These are phyloP conservation scores for Calypte anna DNA, from an alignment of 2,113 vertebrate species.

Conservation along the genomic window DNA sequence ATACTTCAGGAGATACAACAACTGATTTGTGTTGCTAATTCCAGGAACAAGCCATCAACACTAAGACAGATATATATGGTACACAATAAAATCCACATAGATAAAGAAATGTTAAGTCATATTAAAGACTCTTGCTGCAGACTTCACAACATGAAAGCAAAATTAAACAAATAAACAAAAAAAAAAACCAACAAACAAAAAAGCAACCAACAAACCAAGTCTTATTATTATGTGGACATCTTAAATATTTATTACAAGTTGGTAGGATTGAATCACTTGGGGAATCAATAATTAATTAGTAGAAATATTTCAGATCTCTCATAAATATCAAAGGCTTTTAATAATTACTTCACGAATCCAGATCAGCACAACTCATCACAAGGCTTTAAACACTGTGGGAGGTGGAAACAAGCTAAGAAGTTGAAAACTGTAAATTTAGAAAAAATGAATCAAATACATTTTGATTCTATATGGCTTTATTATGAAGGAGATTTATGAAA, in stretches of 20 bases:
- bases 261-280: conserved; percentile 62
- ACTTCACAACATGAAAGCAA: neutral
- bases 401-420: conserved; percentile 55
- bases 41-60: neutral
- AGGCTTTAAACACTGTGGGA: conserved; percentile 65
- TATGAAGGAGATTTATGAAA: neutral
- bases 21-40: neutral
- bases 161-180: neutral
- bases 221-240: conserved; percentile 43
- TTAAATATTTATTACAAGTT: conserved; percentile 72
- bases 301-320: conserved; percentile 64
- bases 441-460: conserved; percentile 30
- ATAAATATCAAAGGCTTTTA: conserved; percentile 76
- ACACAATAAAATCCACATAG: neutral
- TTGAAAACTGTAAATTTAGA: conserved; percentile 35
- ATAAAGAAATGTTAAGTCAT: neutral
- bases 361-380: conserved; percentile 41
- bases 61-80: neutral
- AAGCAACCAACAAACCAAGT: neutral
- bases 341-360: conserved; percentile 74
- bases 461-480: conserved; percentile 21
- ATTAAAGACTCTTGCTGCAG: neutral
- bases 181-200: neutral
- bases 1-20: neutral
- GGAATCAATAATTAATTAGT: conserved; percentile 77